Evolutionary conservation across 2,797 vertebrate genomes (phyloP).

Genomic region (Arremon aurantiirostris): DNA sequence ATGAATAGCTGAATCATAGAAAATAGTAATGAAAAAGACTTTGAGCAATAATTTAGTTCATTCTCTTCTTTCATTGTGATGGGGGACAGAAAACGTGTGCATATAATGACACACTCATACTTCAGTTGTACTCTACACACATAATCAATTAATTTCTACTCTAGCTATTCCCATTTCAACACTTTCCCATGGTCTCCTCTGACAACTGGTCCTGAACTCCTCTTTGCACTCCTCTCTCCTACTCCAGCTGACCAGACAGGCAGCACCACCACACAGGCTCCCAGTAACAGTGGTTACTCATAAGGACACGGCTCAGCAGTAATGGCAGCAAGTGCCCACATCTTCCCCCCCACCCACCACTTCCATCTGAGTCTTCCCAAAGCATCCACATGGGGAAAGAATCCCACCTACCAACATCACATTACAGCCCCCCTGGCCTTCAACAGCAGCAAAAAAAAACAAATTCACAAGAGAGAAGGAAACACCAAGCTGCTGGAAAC

Average conservation of each 20-base stretch:
- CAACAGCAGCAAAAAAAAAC: not conserved
- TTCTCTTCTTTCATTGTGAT: not conserved
- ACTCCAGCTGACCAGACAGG: not conserved
- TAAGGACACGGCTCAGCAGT: not conserved
- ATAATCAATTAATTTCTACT: not conserved
- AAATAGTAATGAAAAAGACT: not conserved
- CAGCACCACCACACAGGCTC: not conserved
- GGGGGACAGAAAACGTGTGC: not conserved
- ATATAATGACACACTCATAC: not conserved
- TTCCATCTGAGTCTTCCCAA: not conserved
- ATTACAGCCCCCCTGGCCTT: fast-evolving
- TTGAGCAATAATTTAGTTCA: not conserved
- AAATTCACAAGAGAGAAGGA: not conserved
- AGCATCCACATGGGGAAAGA: not conserved
- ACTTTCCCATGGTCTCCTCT: not conserved
- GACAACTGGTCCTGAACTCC: not conserved
- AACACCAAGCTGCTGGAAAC: not conserved
- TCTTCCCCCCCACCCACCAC: not conserved
- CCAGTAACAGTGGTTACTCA: not conserved
- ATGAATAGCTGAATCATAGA: not conserved
- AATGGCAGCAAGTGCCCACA: not conserved
- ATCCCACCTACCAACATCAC: not conserved
- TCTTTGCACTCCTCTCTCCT: not conserved
- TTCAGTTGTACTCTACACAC: not conserved
- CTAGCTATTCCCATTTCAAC: not conserved